Evolutionary conservation across 2,113 vertebrate genomes (phyloP).

Genomic region (Calidris pygmaea): DNA sequence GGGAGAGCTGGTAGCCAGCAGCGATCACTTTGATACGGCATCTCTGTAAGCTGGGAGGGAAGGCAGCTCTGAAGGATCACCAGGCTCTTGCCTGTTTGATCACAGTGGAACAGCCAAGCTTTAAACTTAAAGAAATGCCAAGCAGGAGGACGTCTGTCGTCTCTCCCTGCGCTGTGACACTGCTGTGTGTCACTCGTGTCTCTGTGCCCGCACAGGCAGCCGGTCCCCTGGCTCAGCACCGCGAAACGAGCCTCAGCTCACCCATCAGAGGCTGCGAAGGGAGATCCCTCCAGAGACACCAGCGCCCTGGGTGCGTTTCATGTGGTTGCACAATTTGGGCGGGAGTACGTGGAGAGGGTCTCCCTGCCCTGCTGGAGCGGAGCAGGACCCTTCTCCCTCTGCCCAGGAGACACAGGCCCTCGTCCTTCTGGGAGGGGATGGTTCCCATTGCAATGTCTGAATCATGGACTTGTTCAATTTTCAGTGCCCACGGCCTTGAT

Average conservation of each 20-base stretch:
- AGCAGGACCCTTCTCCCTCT: background rate
- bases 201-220: background rate
- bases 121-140: background rate
- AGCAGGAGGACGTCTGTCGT: rapidly evolving
- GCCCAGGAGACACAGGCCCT: background rate
- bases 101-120: background rate
- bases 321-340: background rate
- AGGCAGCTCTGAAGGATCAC: background rate
- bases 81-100: background rate
- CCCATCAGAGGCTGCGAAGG: background rate
- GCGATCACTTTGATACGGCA: too few species aligned
- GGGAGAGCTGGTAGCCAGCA: background rate
- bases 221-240: background rate
- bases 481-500: background rate
- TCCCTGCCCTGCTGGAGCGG: background rate
- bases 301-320: background rate
- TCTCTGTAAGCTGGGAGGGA: background rate
- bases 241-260: background rate
- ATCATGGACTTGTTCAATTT: background rate
- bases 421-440: background rate
- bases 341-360: background rate
- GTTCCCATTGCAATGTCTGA: background rate
- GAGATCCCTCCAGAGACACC: background rate
- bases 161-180: background rate
- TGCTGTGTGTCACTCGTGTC: background rate